Evolutionary conservation across 2,797 vertebrate species (phyloP).

Genomic region (Siniperca undulata): DNA sequence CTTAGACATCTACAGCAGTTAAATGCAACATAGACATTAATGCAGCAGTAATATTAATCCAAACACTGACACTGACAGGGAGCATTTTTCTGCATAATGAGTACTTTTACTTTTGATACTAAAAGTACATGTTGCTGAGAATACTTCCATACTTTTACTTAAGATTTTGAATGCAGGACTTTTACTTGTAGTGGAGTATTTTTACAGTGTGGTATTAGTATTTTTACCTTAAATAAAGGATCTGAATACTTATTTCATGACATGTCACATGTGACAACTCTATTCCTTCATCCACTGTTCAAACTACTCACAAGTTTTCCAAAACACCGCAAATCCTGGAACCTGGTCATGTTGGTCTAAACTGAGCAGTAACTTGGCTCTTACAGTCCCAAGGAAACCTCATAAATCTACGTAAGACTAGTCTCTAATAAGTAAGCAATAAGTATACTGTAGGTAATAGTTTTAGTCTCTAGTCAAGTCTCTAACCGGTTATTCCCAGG

Average conservation of each 20-base stretch:
- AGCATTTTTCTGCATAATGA: no score
- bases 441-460: slow-evolving; percentile 11
- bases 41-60: no score
- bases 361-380: slow-evolving; percentile 48
- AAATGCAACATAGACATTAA: no score
- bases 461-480: not conserved
- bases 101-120: not conserved
- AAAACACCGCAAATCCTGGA: slow-evolving; percentile 23
- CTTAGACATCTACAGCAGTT: no score
- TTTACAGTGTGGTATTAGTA: not conserved
- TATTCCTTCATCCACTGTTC: not conserved
- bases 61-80: no score
- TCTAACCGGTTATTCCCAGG: not conserved
- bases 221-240: not conserved
- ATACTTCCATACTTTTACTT: not conserved
- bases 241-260: not conserved
- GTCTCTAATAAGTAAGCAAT: slow-evolving; percentile 37
- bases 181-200: not conserved
- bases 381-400: slow-evolving; percentile 21
- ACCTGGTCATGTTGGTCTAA: slow-evolving; percentile 26
- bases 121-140: not conserved
- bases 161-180: not conserved
- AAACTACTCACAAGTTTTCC: slow-evolving; percentile 29
- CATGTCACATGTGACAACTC: slow-evolving; percentile 20
- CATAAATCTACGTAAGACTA: slow-evolving; percentile 37